Evolutionary conservation across 2,113 vertebrate species (phyloP), one percentile per base, ranked within the genome.

Genomic region (Casuarius casuarius): DNA sequence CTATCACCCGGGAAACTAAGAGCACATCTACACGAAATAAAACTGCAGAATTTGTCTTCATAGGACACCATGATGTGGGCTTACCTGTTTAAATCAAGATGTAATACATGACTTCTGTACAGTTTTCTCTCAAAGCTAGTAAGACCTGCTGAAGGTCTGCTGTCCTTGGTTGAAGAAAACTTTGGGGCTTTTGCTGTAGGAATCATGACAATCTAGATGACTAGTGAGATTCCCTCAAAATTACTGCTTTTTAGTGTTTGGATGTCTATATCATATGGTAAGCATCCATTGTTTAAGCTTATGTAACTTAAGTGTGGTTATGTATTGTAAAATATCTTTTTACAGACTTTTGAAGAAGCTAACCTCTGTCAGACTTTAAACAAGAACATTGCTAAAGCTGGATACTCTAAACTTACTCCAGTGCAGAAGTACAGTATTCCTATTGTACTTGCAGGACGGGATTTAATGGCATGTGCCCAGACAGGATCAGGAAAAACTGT

Each of bases 401-500:
- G 99, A 10, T 99, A 99, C 67, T 97, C 96, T 29, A 99, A 99
- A 94, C 99, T 99, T 59, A 99, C 99, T 29, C 99, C 99, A 12
- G 99, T 99, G 86, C 99, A 99, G 95, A 99, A 99, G 74, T 98
- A 99, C 35, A 99, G 99, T 78, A 99, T 99, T 91, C 99, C 99
- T 14, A 98, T 99, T 92, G 94, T 99, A 76, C 90, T 98, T 74
- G 98, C 98, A 5, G 99, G 99, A 87, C 97, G 99, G 63, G 99
- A 99, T 96, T 98, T 99, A 86, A 99, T 99, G 99, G 99, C 99
- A 23, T 99, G 99, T 95, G 99, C 99, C 18, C 99, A 99, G 74
- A 99, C 99, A 5, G 99, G 99, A 46, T 99, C 99, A 18, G 99
- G 99, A 17, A 99, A 99, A 98, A 99, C 99, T 66, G 99, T 99